Evolutionary conservation across 1,140 invertebrate species (phyloP).

Genomic region (Drosophila equinoxialis): DNA sequence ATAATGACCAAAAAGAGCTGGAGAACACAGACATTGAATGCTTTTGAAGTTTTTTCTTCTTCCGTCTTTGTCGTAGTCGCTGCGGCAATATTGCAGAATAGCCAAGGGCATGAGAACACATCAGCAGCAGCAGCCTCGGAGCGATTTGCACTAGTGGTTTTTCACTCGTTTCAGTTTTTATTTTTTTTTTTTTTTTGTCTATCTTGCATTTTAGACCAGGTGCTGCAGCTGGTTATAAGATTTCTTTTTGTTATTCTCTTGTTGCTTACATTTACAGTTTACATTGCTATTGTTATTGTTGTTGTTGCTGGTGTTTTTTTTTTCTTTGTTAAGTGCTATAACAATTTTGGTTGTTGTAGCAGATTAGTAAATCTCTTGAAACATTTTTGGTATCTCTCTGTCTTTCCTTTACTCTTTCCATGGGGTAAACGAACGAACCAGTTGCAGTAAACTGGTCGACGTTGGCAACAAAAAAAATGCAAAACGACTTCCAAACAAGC

Average conservation of each 20-base stretch:
- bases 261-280: conserved; percentile 13
- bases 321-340: conserved; percentile 65
- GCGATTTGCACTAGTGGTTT: conserved; percentile 23
- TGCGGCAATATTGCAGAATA: background rate
- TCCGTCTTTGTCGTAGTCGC: conserved; percentile 28
- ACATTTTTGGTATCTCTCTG: background rate
- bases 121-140: conserved; percentile 48
- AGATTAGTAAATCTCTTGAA: conserved; percentile 15
- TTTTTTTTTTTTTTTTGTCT: conserved; percentile 59
- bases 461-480: conserved; percentile 31
- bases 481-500: conserved; percentile 30
- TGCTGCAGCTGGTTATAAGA: conserved; percentile 49
- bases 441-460: conserved; percentile 51
- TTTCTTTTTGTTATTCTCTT: conserved; percentile 27
- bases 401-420: background rate
- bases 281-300: conserved; percentile 5
- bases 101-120: conserved; percentile 46
- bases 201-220: conserved; percentile 39
- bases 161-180: conserved; percentile 26
- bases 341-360: conserved; percentile 53
- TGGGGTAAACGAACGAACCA: conserved; percentile 5
- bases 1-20: conserved; percentile 71
- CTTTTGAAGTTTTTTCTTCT: conserved; percentile 69
- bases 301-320: background rate
- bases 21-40: conserved; percentile 58